Conservation (phyloP, 2,113 vertebrate genomes). For the Tachysurus vachellii region DNA sequence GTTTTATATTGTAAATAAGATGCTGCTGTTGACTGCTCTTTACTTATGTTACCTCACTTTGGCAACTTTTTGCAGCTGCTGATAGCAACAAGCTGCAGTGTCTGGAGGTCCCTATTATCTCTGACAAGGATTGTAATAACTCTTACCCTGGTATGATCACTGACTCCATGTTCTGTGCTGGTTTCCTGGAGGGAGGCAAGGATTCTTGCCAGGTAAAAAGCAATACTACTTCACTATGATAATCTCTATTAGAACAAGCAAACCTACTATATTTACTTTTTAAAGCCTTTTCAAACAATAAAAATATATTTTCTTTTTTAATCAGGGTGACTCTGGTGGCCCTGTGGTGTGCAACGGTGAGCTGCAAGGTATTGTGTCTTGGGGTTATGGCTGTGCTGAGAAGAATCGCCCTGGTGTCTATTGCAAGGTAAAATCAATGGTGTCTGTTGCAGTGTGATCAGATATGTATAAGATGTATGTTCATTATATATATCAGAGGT, state of each 20-base stretch:
- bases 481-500: no score
- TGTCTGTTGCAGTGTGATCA: no score
- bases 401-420: constrained; percentile 72
- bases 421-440: constrained; percentile 65
- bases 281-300: neutral
- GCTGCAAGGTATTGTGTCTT: constrained; percentile 19
- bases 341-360: constrained; percentile 21
- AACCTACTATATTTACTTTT: no score
- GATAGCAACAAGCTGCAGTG: constrained; percentile 68
- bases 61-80: constrained; percentile 44
- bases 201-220: constrained; percentile 76
- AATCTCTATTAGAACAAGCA: no score
- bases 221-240: neutral
- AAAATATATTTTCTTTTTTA: neutral
- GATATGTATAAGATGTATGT: no score
- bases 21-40: neutral
- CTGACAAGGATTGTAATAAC: constrained; percentile 62
- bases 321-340: constrained; percentile 15
- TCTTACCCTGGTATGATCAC: constrained; percentile 75
- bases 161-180: constrained; percentile 76
- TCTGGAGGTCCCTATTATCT: constrained; percentile 70
- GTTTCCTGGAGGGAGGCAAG: constrained; percentile 75
- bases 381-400: constrained; percentile 42
- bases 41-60: neutral
- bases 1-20: no score